Conservation (phyloP, 2,888 invertebrate species). For the Rhagonycha lutea region DNA sequence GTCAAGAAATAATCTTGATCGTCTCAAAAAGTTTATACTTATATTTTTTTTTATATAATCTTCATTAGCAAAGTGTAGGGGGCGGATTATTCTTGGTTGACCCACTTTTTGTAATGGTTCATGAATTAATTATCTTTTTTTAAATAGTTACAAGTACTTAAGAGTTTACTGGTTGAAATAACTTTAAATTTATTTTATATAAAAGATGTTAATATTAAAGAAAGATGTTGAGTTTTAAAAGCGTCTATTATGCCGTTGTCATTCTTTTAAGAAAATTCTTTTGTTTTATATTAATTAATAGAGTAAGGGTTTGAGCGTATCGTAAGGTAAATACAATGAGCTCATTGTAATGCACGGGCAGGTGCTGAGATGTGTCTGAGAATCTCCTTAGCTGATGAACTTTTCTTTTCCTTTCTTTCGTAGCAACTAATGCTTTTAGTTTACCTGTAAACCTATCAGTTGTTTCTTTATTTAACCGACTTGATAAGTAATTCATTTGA, state of each 20-base stretch:
- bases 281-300: slow-evolving; percentile 40
- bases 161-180: slow-evolving; percentile 6
- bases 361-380: slow-evolving; percentile 46
- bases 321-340: slow-evolving; percentile 41
- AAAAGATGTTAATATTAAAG: slow-evolving; percentile 8
- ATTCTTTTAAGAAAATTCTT: slow-evolving; percentile 31
- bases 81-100: not conserved
- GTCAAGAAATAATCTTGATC: not conserved
- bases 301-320: slow-evolving; percentile 34
- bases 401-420: slow-evolving; percentile 33
- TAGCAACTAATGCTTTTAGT: slow-evolving; percentile 4
- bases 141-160: not conserved
- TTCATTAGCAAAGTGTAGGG: not conserved
- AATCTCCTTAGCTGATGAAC: slow-evolving; percentile 44
- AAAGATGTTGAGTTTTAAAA: slow-evolving; percentile 13
- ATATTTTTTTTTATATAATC: not conserved
- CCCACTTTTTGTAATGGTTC: not conserved
- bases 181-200: slow-evolving; percentile 4
- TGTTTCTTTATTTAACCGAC: not conserved
- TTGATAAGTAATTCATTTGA: slow-evolving; percentile 12
- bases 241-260: slow-evolving; percentile 28
- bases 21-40: not conserved
- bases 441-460: not conserved
- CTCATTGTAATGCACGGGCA: slow-evolving; percentile 46
- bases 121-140: not conserved